These are phyloP conservation scores for Catocala nupta DNA, from an alignment of 2,888 invertebrate species.

Conservation along the genomic window DNA sequence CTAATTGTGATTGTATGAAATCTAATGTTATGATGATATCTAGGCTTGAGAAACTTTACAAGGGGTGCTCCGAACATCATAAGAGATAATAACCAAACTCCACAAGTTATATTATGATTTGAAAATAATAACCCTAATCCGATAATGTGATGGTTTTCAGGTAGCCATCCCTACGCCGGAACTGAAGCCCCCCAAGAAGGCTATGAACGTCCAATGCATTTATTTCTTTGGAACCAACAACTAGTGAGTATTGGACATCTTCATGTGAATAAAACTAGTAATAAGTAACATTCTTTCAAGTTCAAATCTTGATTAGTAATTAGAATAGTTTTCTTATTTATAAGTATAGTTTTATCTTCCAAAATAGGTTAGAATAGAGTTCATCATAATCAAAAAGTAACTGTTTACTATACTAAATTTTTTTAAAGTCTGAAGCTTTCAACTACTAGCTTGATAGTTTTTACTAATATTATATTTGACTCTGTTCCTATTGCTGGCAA, in stretches of 20 bases:
- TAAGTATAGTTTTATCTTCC: too few species aligned
- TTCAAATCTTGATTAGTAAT: too few species aligned
- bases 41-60: constrained; percentile 11
- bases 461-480: too few species aligned
- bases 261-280: constrained; percentile 20
- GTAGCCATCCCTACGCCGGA: constrained; percentile 94
- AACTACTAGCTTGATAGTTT: too few species aligned
- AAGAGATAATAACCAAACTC: constrained; percentile 21
- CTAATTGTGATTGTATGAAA: constrained; percentile 47
- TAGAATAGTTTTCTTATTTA: too few species aligned
- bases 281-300: too few species aligned
- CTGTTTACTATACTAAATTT: background rate
- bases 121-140: constrained; percentile 59
- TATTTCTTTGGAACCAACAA: constrained; percentile 98
- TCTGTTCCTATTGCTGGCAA: too few species aligned
- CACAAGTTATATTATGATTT: constrained; percentile 18
- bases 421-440: too few species aligned
- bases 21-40: constrained; percentile 45
- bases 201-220: constrained; percentile 92
- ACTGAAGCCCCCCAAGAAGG: constrained; percentile 92
- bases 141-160: constrained; percentile 84
- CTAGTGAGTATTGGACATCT: constrained; percentile 91
- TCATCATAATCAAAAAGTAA: too few species aligned
- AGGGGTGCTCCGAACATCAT: background rate
- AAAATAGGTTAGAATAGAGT: too few species aligned